These are phyloP conservation scores for Euglossa dilemma DNA, from an alignment of 1,140 invertebrate species.

Conservation along the genomic window DNA sequence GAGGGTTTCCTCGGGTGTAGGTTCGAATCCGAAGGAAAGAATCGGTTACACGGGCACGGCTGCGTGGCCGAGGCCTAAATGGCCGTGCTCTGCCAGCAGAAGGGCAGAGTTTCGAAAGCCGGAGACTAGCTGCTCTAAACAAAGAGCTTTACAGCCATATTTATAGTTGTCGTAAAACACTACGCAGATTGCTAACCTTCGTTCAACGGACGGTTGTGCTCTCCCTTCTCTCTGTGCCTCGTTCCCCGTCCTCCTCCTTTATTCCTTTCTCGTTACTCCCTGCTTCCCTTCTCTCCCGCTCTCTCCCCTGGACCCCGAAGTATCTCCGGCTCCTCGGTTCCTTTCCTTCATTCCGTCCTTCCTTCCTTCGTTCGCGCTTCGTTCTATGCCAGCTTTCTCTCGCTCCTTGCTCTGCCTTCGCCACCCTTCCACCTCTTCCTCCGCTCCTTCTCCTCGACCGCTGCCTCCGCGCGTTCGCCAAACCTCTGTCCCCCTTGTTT, in stretches of 20 bases:
- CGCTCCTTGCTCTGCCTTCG: conserved; percentile 3
- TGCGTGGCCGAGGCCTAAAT: conserved; percentile 38
- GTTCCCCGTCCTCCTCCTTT: conserved; percentile 27
- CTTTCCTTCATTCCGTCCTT: conserved; percentile 49
- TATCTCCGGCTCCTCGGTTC: not conserved
- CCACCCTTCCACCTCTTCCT: not conserved
- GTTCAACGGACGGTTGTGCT: conserved; percentile 37
- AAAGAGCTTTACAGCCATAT: conserved; percentile 80
- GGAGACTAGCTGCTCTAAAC: conserved; percentile 78
- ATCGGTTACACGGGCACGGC: conserved; percentile 8
- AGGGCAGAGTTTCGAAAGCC: conserved; percentile 72
- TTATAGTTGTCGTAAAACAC: conserved; percentile 81
- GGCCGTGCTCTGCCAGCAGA: conserved; percentile 23
- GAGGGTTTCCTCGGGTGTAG: not conserved
- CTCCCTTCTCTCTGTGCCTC: conserved; percentile 25
- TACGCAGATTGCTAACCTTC: conserved; percentile 78
- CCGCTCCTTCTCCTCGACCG: not conserved
- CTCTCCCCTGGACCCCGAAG: conserved; percentile 1
- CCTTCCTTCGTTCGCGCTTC: conserved; percentile 11
- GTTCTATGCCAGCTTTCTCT: not conserved
- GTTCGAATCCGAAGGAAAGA: not conserved
- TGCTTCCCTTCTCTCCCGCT: not conserved
- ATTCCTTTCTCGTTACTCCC: conserved; percentile 40
- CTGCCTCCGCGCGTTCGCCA: not conserved
- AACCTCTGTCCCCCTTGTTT: conserved; percentile 6